phyloP scores from a whole-genome alignment of 2,888 invertebrate species.

The Ephialtes manifestator region DNA sequence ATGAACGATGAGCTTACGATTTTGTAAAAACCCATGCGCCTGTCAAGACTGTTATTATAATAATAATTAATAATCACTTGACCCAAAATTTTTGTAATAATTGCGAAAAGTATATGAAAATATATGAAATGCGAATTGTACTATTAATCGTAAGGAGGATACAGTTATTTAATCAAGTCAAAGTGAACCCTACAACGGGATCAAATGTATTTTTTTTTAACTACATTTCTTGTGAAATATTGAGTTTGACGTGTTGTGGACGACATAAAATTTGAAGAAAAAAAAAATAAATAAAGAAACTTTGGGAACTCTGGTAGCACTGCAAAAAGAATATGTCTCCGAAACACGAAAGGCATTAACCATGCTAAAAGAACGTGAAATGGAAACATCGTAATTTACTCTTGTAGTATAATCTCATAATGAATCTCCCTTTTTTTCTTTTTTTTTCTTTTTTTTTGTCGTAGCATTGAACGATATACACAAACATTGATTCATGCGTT shows the following conservation, averaged over 20 bases:
- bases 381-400: constrained; percentile 38
- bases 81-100: constrained; percentile 15
- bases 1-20: not conserved
- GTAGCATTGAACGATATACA: constrained; percentile 47
- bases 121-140: constrained; percentile 31
- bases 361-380: constrained; percentile 3
- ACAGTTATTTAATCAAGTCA: not conserved
- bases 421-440: constrained; percentile 46
- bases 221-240: no score
- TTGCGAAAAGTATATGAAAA: no score
- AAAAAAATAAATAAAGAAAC: no score
- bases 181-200: no score
- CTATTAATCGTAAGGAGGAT: no score
- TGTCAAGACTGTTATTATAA: constrained; percentile 41
- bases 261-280: no score
- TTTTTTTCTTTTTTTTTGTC: no score
- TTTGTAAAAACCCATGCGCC: constrained; percentile 19
- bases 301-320: no score
- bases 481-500: constrained; percentile 58
- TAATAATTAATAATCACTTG: constrained; percentile 23
- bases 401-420: constrained; percentile 39
- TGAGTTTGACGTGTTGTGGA: no score
- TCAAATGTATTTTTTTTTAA: no score
- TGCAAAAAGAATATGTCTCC: not conserved
- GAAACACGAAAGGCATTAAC: not conserved